These are phyloP conservation scores for Coreius guichenoti DNA, from an alignment of 2,797 vertebrate species.

Conservation along the genomic window DNA sequence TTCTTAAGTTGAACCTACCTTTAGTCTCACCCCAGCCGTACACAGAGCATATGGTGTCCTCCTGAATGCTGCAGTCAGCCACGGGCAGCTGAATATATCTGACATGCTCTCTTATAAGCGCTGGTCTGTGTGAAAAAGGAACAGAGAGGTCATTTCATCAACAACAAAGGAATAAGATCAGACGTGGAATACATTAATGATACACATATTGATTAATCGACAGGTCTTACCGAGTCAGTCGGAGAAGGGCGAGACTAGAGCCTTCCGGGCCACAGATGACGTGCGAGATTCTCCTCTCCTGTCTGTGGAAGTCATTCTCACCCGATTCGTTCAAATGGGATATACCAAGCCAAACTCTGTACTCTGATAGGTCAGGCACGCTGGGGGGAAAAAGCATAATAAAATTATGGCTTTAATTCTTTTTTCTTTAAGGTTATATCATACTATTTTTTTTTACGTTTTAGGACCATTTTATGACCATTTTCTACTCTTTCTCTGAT, in stretches of 20 bases:
- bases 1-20: slow-evolving; percentile 75
- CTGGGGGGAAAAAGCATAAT: slow-evolving; percentile 66
- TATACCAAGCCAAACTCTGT: slow-evolving; percentile 91
- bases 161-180: not conserved
- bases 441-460: not conserved
- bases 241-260: slow-evolving; percentile 91
- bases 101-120: slow-evolving; percentile 86
- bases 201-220: not conserved
- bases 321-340: slow-evolving; percentile 85
- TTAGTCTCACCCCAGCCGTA: slow-evolving; percentile 98
- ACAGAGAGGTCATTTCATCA: slow-evolving; percentile 77
- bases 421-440: not conserved
- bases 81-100: slow-evolving; percentile 90
- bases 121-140: slow-evolving; percentile 79
- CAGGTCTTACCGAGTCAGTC: slow-evolving; percentile 86
- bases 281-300: slow-evolving; percentile 90
- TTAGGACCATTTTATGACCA: no score
- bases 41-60: slow-evolving; percentile 90
- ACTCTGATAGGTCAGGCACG: slow-evolving; percentile 91
- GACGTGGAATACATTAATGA: not conserved
- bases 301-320: slow-evolving; percentile 82
- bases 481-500: not conserved
- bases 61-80: slow-evolving; percentile 91
- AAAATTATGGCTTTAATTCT: not conserved
- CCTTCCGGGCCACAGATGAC: slow-evolving; percentile 92